Percentiles rank a stretch among this genome's conserved stretches.
Evolutionary conservation across 2,113 vertebrate species (phyloP).

Genomic region (Sturnus vulgaris): DNA sequence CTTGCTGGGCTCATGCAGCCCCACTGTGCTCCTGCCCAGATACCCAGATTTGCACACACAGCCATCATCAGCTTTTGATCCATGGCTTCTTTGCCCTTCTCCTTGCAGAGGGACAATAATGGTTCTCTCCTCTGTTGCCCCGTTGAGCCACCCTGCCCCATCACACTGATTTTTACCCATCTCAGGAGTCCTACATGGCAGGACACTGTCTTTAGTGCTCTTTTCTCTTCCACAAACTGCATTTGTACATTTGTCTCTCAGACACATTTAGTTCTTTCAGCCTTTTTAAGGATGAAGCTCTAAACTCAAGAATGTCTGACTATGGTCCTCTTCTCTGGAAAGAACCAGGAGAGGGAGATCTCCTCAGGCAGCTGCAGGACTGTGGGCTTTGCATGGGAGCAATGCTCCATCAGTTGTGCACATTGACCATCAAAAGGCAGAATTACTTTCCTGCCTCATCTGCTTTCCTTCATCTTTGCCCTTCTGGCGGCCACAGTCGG

Average conservation of each 20-base stretch:
- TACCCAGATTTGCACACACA: fast-evolving
- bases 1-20: not conserved
- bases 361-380: not conserved
- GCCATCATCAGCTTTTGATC: no score
- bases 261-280: not conserved
- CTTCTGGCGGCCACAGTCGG: not conserved
- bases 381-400: not conserved
- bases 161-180: not conserved
- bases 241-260: not conserved
- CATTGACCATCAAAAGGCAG: not conserved
- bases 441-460: not conserved
- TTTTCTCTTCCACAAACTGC: not conserved
- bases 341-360: not conserved
- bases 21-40: not conserved
- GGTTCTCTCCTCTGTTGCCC: not conserved
- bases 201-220: not conserved
- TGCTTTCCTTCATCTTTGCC: not conserved
- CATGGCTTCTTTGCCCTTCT: not conserved
- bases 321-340: not conserved
- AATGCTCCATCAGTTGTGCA: not conserved
- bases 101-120: not conserved
- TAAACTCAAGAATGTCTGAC: not conserved
- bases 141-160: not conserved
- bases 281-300: not conserved
- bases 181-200: not conserved